Base-by-base conservation (phyloP, 2,888 invertebrate genomes). In the Pasiphila rectangulata region DNA sequence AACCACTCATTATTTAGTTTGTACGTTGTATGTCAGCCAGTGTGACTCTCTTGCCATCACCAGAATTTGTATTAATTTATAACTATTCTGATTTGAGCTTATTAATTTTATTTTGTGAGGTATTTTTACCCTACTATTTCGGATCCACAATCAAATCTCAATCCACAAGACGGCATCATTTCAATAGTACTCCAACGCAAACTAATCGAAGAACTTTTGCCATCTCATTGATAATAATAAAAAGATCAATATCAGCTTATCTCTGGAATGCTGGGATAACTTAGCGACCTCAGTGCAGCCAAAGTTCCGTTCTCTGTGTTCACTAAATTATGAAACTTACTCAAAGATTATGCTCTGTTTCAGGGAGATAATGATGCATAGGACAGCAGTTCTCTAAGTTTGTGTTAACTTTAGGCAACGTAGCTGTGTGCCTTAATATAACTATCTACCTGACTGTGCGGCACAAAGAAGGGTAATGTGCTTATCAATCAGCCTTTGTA, bases 161-260 rank as follows among this genome's bases (percentile, higher is more conserved):
- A 27, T 13, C 7, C 7, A 7, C 27, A 25, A 6, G 5, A 12
- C 5, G 6, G 7, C 6, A 13, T 25, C 12, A 7, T 5, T 25
- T 2, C 3, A 13, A 13, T 23, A 13, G 34, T 32, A 4, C 6
- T 39, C 16, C 23, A 24, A 27, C 16, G 32, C 20, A 16, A 17
- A 30, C 20, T 12, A 41, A 48, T 49, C 41, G 39, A 44, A 47
- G 44, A 50, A 50, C 57, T 57, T 51, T 50, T 45, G 54, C 53
- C 46, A 37, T 54, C 32, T 51, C 53, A 56, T 51, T 46, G 48
- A 54, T 51, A 47, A 47, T 58, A 56, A 54, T 58, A 52, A 57
- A 46, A 55, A 34, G 39, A 55, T 55, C 47, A 51, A 49, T 57
- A 53, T 51, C 51, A 25, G 19, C 30, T 29, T 40, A 47, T 51